phyloP scores from a whole-genome alignment of 2,797 vertebrate genomes.

The Zenarchopterus dispar region DNA sequence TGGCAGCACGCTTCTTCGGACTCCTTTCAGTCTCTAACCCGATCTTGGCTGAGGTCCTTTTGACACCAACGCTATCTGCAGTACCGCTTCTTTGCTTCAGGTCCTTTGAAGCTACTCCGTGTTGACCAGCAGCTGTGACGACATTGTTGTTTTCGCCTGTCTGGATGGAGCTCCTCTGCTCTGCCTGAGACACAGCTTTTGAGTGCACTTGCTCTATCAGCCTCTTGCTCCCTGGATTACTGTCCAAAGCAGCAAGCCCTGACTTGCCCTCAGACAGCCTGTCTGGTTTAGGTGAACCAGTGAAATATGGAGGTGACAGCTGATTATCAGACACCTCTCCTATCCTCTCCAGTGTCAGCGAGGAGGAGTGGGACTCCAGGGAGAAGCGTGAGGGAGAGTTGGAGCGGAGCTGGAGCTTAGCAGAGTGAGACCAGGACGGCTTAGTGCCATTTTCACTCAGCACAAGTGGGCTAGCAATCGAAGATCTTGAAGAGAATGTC shows the following conservation, averaged over 20 bases:
- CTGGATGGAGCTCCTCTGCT: constrained; percentile 79
- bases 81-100: constrained; percentile 76
- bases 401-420: constrained; percentile 94
- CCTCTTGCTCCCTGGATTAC: constrained; percentile 80
- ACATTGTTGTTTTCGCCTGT: constrained; percentile 90
- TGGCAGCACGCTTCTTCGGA: constrained; percentile 86
- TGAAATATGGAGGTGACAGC: constrained; percentile 87
- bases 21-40: constrained; percentile 82
- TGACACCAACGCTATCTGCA: constrained; percentile 70
- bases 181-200: constrained; percentile 79
- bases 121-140: constrained; percentile 85
- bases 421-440: constrained; percentile 92
- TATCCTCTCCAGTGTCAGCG: constrained; percentile 90
- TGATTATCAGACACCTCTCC: constrained; percentile 91
- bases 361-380: constrained; percentile 93
- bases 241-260: constrained; percentile 75
- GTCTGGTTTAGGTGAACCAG: constrained; percentile 83
- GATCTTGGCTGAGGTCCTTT: constrained; percentile 82
- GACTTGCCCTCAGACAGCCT: constrained; percentile 81
- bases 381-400: constrained; percentile 94
- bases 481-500: constrained; percentile 91
- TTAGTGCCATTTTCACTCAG: constrained; percentile 90
- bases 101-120: constrained; percentile 87
- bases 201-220: constrained; percentile 79
- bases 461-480: constrained; percentile 93